phyloP scores from a whole-genome alignment of 2,797 vertebrate species.

The Danio aesculapii region DNA sequence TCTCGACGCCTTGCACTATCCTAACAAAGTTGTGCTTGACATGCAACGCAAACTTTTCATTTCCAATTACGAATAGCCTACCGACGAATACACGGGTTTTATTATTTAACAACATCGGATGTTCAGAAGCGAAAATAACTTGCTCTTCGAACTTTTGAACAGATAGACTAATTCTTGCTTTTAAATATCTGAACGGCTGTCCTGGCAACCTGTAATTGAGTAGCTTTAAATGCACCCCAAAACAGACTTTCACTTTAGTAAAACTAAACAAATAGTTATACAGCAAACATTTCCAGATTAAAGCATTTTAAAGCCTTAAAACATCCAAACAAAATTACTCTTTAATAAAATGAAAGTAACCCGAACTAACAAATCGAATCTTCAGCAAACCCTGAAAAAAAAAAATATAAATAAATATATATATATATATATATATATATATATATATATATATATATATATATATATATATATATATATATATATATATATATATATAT shows the following conservation, averaged over 20 bases:
- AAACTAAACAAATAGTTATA: not conserved
- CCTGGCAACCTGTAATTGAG: not conserved
- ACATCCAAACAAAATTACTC: not conserved
- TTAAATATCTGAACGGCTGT: not conserved
- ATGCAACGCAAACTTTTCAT: slow-evolving; percentile 72
- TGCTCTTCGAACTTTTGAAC: slow-evolving; percentile 3
- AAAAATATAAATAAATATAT: too few species aligned
- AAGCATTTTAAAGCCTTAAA: not conserved
- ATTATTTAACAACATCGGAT: slow-evolving; percentile 59
- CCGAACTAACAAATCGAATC: not conserved
- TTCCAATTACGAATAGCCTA: slow-evolving; percentile 66
- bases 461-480: too few species aligned
- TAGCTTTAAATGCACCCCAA: not conserved
- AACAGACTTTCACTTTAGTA: not conserved
- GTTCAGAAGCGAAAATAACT: slow-evolving; percentile 18
- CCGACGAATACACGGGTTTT: slow-evolving; percentile 66
- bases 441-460: too few species aligned
- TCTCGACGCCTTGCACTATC: slow-evolving; percentile 87
- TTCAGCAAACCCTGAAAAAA: not conserved
- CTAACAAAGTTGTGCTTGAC: slow-evolving; percentile 91
- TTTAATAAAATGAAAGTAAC: not conserved
- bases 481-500: too few species aligned
- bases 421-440: too few species aligned
- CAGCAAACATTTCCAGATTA: not conserved
- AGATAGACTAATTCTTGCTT: not conserved